A percentile compares a stretch with the other conserved stretches of the same genome.
phyloP scores from a whole-genome alignment of 2,113 vertebrate genomes.

The Pelmatolapia mariae region DNA sequence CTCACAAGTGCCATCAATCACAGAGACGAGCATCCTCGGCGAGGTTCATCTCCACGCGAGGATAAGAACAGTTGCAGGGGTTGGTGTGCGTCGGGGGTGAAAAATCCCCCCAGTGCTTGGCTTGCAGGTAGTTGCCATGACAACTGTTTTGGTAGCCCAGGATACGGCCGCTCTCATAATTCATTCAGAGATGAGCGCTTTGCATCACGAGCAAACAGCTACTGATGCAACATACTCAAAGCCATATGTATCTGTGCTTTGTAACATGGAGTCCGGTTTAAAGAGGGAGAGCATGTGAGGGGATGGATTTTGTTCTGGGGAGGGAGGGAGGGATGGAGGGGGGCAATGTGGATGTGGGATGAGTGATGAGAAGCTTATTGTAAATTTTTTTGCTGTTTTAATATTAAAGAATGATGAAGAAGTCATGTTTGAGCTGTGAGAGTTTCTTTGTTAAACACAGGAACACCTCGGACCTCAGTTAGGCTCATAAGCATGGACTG shows the following conservation, averaged over 20 bases:
- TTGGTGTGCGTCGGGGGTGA: not conserved
- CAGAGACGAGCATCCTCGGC: not conserved
- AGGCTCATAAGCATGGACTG: not conserved
- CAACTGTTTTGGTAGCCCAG: not conserved
- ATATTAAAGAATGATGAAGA: slow-evolving; percentile 28
- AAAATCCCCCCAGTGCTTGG: not conserved
- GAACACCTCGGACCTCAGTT: not conserved
- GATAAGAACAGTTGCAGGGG: not conserved
- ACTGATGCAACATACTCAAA: not conserved
- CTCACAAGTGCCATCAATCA: slow-evolving; percentile 2
- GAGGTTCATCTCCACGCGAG: not conserved
- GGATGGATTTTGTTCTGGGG: not conserved
- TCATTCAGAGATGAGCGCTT: not conserved
- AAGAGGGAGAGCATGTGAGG: not conserved
- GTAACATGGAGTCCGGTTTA: not conserved
- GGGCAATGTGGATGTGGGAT: not conserved
- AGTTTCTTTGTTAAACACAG: not conserved
- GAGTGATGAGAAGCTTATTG: not conserved
- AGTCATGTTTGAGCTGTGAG: not conserved
- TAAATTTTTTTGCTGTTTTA: slow-evolving; percentile 33
- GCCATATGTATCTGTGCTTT: not conserved
- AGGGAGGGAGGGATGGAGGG: not conserved
- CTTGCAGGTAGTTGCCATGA: slow-evolving; percentile 4
- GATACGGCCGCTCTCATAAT: not conserved
- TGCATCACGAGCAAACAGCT: not conserved